phyloP scores from a whole-genome alignment of 92 coral and sea anemone species.

The Plumapathes pennacea region DNA sequence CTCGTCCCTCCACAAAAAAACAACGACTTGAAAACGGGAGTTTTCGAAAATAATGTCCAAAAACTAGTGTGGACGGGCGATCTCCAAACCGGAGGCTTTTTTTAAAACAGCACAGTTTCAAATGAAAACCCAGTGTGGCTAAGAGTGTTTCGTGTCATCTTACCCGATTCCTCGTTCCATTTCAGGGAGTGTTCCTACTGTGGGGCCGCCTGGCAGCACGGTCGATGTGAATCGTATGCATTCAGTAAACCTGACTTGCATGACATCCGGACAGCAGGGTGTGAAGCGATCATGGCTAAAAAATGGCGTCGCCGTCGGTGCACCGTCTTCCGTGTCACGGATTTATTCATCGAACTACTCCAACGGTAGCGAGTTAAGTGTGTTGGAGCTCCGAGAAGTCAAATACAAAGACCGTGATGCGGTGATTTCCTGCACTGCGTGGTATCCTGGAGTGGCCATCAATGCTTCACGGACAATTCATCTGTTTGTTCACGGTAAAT shows the following conservation, averaged over 20 bases:
- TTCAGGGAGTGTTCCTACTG: conserved; percentile 86
- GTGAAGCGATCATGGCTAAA: conserved; percentile 64
- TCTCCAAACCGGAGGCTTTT: no score
- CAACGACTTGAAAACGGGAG: no score
- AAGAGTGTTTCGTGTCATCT: no score
- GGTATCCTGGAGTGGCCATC: conserved; percentile 73
- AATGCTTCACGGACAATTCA: conserved; percentile 79
- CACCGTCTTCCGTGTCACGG: conserved; percentile 27
- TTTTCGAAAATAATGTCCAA: no score
- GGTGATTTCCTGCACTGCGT: conserved; percentile 73
- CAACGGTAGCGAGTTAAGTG: conserved; percentile 59
- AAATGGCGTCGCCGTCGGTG: conserved; percentile 29
- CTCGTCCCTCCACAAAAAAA: no score
- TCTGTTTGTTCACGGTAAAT: conserved; percentile 74
- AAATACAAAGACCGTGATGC: conserved; percentile 81
- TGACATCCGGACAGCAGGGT: conserved; percentile 78
- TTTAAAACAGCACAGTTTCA: no score
- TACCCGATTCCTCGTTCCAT: background rate
- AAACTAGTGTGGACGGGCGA: no score
- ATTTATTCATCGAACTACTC: conserved; percentile 7
- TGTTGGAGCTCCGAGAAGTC: conserved; percentile 61
- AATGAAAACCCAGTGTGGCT: no score
- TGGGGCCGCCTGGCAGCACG: conserved; percentile 77
- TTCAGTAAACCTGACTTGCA: conserved; percentile 69
- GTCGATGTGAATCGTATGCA: conserved; percentile 71